Base-by-base conservation (phyloP, 1,140 invertebrate species). In the Lordiphosa clarofinis region DNA sequence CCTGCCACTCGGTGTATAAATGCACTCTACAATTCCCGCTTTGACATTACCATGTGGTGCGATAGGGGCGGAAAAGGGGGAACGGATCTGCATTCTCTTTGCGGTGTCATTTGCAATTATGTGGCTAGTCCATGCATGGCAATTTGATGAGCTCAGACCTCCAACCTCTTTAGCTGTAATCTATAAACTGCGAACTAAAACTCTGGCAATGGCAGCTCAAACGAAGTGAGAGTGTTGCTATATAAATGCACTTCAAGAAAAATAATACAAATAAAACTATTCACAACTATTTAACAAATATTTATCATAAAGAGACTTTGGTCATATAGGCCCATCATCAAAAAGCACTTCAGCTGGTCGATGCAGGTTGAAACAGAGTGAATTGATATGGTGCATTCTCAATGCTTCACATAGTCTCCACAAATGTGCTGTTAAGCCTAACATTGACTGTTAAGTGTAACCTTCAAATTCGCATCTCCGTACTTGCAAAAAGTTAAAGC, bases 101-200 rank as follows among this genome's bases (percentile, higher is more conserved):
- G 66, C 66, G 65, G 66, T 69, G 64, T 74, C 71, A 64, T 69
- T 74, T 69, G 55, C 71, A 74, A 74, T 74, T 74, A 74, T 74
- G 46, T 48, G 49, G 54, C 50, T 46, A 70, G 58, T 31, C 64
- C 50, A 68, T 73, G 62, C 70, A 62, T 69, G 55, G 49, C 44
- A 52, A 40, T 63, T 63, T 56, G 43, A 69, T 50, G 49, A 57
- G 70, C 59, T 63, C 21, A n/a, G 28, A 21, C n/a, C 36, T 6
- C 43, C 37, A 28, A 49, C 15, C 15, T 44, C 56, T 50, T 55
- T 48, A 46, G 15, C 12, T 56, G 38, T 31, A 70, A 56, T 61
- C 65, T 56, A 46, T 60, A 53, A 52, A 37, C 40, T 28, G 38
- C 21, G 37, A 58, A 24, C 35, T 43, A 66, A 31, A 58, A 66